These are phyloP conservation scores for Gibbula magus DNA, from an alignment of 2,888 invertebrate genomes.

Conservation along the genomic window DNA sequence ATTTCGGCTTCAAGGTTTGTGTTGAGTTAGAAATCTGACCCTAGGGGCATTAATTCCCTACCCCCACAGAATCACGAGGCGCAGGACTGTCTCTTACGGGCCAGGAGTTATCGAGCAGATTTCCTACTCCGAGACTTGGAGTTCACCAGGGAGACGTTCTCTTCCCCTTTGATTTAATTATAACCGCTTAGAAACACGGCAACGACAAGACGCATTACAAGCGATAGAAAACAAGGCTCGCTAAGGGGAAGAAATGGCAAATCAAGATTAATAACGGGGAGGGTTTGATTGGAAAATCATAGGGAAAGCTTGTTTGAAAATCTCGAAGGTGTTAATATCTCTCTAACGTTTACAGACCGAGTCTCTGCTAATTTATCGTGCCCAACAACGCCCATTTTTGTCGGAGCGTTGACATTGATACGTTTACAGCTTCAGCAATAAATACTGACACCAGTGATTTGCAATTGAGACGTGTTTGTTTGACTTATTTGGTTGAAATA, in stretches of 20 bases:
- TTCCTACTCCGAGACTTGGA: neutral
- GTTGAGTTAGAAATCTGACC: too few species aligned
- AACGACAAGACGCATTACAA: neutral
- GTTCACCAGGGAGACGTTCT: neutral
- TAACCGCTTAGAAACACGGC: neutral
- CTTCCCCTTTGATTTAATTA: neutral
- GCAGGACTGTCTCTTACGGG: neutral
- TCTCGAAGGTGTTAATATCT: neutral
- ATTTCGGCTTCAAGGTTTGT: too few species aligned
- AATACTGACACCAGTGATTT: neutral
- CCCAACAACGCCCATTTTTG: neutral
- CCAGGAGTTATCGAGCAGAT: neutral
- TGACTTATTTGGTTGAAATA: too few species aligned
- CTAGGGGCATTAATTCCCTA: too few species aligned
- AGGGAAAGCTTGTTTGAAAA: neutral
- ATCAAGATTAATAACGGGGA: neutral
- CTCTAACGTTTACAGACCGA: neutral
- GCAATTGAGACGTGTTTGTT: too few species aligned
- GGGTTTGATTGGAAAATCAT: neutral
- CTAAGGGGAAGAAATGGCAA: neutral
- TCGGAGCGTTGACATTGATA: neutral
- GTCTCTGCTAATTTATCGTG: neutral
- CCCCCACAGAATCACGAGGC: neutral
- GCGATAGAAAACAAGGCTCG: constrained; percentile 1
- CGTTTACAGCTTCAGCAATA: neutral